Base-by-base conservation (phyloP, 2,113 vertebrate genomes). In the Cyphomyrus plagiostoma region DNA sequence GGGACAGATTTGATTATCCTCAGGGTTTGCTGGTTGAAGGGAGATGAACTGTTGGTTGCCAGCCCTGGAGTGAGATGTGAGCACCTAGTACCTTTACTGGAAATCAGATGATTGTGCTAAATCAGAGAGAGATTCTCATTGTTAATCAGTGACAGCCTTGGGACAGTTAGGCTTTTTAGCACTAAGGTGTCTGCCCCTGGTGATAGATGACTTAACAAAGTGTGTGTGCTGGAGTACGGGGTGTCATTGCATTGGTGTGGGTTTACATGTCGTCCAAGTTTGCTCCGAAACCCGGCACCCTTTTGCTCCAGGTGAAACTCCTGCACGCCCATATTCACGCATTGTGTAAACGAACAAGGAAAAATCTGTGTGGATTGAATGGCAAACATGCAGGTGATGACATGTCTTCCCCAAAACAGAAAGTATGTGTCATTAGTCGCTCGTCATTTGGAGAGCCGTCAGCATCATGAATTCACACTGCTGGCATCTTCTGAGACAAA, bases 331-430 rank as follows among this genome's bases (percentile, higher is more conserved):
- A 95, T 94, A 94, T 96, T 95, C 94, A 91, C 91, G 93, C 91
- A 93, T 95, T 95, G 95, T 95, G 94, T 94, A 93, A 94, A 95
- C 94, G 92, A 94, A 95, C 95, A 95, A 94, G 94, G 92, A 94
- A 94, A 95, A 93, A 91, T 92, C 93, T 89, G 92, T 89, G 92
- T 48, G 80, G 92, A 94, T 95, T 94, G 94, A 95, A 96, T 95
- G 93, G 94, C 94, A 93, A 94, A 95, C 94, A 95, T 93, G 93
- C 94, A 94, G 93, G 94, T 93, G 95, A 96, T 95, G 94, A 95
- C 94, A 95, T 92, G 93, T 92, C 92, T 92, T 87, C 91, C 23
- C 52, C 89, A 91, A 53, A 91, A 91, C 90, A 94, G 93, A 95
- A 94, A 95, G 93, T 94, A 93, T 93, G 92, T 91, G 92, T 92